phyloP scores from a whole-genome alignment of 2,113 vertebrate genomes.

The Helogale parvula region DNA sequence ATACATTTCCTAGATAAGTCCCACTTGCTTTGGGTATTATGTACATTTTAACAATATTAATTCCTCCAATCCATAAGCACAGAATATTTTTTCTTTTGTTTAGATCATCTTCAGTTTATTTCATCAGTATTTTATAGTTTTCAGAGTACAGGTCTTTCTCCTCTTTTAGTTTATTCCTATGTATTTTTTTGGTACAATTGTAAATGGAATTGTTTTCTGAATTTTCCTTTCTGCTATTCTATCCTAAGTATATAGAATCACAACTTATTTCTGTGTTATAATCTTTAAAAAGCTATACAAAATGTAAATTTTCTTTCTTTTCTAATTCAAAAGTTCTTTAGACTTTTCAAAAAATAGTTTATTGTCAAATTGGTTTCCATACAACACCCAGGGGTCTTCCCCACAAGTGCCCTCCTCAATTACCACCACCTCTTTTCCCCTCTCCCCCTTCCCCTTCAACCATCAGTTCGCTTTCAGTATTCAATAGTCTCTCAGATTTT shows the following conservation, averaged over 20 bases:
- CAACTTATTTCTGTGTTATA: not conserved
- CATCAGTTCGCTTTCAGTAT: no score
- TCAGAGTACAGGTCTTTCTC: not conserved
- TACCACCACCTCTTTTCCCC: no score
- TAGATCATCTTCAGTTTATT: not conserved
- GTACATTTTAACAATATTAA: not conserved
- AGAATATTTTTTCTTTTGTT: not conserved
- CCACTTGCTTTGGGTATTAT: not conserved
- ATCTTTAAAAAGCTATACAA: not conserved
- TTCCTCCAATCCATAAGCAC: not conserved
- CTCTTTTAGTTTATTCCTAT: not conserved
- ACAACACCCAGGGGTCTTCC: no score
- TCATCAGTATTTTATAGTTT: not conserved
- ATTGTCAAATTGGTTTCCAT: no score
- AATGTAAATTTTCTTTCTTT: not conserved
- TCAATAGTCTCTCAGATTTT: no score
- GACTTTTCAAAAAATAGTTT: no score
- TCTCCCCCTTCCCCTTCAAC: no score
- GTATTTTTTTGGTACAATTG: not conserved
- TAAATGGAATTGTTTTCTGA: not conserved
- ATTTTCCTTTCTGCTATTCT: not conserved
- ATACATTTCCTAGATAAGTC: no score
- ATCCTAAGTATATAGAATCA: not conserved
- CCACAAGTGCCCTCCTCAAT: no score
- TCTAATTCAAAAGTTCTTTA: not conserved